These are phyloP conservation scores for Enteromius thamalakanensis DNA, from an alignment of 2,797 vertebrate species.

Conservation along the genomic window DNA sequence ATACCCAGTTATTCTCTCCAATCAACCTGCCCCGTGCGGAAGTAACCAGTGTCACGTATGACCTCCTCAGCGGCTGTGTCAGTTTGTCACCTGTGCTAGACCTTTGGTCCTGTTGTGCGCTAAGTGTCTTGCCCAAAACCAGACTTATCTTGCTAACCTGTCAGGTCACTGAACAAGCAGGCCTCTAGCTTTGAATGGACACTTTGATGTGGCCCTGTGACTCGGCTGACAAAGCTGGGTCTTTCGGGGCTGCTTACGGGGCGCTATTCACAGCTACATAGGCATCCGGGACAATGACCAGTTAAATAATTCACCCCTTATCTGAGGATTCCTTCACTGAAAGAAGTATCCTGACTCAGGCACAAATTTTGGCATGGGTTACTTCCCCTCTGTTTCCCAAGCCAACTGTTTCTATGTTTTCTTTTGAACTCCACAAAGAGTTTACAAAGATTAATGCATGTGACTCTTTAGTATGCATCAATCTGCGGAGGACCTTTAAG, in stretches of 20 bases:
- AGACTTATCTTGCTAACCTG: slow-evolving; percentile 76
- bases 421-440: slow-evolving; percentile 53
- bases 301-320: slow-evolving; percentile 49
- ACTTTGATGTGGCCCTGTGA: slow-evolving; percentile 74
- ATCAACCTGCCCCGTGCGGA: slow-evolving; percentile 71
- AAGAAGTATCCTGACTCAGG: slow-evolving; percentile 49
- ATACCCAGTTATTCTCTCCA: slow-evolving; percentile 69
- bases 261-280: slow-evolving; percentile 65
- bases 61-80: slow-evolving; percentile 68
- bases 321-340: slow-evolving; percentile 53
- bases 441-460: slow-evolving; percentile 63
- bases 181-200: slow-evolving; percentile 67
- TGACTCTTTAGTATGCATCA: slow-evolving; percentile 58
- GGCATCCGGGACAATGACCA: slow-evolving; percentile 64
- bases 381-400: slow-evolving; percentile 27
- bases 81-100: slow-evolving; percentile 76
- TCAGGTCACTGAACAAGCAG: slow-evolving; percentile 75
- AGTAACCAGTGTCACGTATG: slow-evolving; percentile 62
- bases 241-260: slow-evolving; percentile 64
- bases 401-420: slow-evolving; percentile 56
- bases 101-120: slow-evolving; percentile 72
- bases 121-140: slow-evolving; percentile 72
- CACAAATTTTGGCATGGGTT: slow-evolving; percentile 48
- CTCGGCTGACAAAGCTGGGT: slow-evolving; percentile 69
- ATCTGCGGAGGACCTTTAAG: slow-evolving; percentile 61